Evolutionary conservation across 2,888 invertebrate species (phyloP), one percentile per base, ranked within the genome.

Genomic region (Trissoscelio sp.): DNA sequence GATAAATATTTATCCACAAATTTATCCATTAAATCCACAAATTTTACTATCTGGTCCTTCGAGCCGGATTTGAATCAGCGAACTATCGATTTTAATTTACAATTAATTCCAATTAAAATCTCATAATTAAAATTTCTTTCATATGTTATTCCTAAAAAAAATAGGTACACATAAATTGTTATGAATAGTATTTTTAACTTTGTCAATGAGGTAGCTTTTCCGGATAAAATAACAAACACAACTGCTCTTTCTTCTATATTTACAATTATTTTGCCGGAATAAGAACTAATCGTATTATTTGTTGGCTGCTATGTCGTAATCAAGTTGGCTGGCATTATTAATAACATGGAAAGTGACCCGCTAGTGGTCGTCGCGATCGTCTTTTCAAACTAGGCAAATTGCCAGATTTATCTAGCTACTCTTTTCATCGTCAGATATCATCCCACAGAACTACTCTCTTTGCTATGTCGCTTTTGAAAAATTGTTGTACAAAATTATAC

Each of bases 271-370:
- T 73, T 64, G 7, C 11, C 62, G 51, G 22, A 60, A 58, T 24
- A 51, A 75, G 44, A 66, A 57, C n/a, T 74, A 74, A 74, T 55
- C 39, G 48, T 42, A 51, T 67, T 75, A 67, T 73, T 73, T 73
- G 74, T 70, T 62, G 44, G 62, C 72, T 67, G 58, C n/a, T 34
- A 62, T 74, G 44, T 74, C 57, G 80, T 53, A 75, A 72, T 70
- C 51, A 72, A 75, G 51, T 67, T 82, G 70, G 79, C 75, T 51
- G 46, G 70, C 60, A 87, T 88, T 88, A 88, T 88, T 88, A 89
- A 89, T 89, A 89, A 89, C 89, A 85, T 86, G 82, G 84, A 83
- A 84, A 82, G 83, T 83, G 85, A 85, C 82, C 86, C 84, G 79
- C 83, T 79, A 79, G 66, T 20, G 57, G 51, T 42, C 28, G 70